These are phyloP conservation scores for Leptodirus hochenwartii DNA, from an alignment of 2,888 invertebrate genomes.

Conservation along the genomic window DNA sequence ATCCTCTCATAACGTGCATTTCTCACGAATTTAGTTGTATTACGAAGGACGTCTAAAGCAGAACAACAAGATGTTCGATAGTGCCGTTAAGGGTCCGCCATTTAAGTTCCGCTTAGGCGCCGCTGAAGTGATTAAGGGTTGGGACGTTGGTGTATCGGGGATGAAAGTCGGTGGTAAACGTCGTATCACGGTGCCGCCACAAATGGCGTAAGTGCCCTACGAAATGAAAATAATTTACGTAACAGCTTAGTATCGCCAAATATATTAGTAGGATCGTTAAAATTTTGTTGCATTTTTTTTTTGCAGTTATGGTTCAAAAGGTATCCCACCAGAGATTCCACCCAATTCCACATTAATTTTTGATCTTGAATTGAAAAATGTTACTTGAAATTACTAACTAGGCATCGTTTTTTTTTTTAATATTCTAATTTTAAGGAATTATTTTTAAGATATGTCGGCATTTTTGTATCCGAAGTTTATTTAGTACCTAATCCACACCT, in stretches of 20 bases:
- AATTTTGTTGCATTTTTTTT: slow-evolving; percentile 12
- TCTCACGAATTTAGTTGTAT: slow-evolving; percentile 40
- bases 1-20: slow-evolving; percentile 3
- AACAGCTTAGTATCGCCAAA: neutral
- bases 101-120: slow-evolving; percentile 72
- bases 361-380: slow-evolving; percentile 74
- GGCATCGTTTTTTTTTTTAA: slow-evolving; percentile 11
- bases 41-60: slow-evolving; percentile 68
- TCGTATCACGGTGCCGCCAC: slow-evolving; percentile 64
- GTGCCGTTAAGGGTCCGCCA: slow-evolving; percentile 52
- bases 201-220: slow-evolving; percentile 79
- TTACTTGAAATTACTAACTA: slow-evolving; percentile 32
- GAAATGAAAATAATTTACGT: no score
- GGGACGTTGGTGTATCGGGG: slow-evolving; percentile 76
- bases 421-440: no score
- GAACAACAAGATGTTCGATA: slow-evolving; percentile 79
- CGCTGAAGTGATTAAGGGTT: slow-evolving; percentile 77
- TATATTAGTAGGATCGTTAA: slow-evolving; percentile 2
- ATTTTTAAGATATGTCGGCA: no score
- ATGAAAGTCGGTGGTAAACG: slow-evolving; percentile 93
- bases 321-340: slow-evolving; percentile 72
- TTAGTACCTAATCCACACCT: no score
- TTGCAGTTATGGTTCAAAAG: slow-evolving; percentile 53
- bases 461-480: no score
- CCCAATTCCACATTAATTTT: slow-evolving; percentile 74